Evolutionary conservation across 2,888 invertebrate genomes (phyloP).

Genomic region (Rotaria macrura): DNA sequence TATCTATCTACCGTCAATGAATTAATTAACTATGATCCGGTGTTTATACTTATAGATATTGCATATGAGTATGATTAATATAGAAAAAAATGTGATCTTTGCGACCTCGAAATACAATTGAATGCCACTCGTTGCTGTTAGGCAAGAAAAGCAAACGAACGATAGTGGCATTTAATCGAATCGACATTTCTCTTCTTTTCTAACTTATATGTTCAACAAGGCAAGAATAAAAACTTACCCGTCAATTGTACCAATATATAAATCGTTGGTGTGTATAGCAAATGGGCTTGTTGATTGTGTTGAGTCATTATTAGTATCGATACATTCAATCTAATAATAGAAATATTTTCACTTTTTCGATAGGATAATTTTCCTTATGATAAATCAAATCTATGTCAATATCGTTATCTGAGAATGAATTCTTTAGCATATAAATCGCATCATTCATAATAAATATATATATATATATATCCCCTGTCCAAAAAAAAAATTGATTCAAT

Average conservation of each 20-base stretch:
- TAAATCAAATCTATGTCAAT: no score
- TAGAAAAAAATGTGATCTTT: slow-evolving; percentile 4
- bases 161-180: not conserved
- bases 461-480: no score
- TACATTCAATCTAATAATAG: not conserved
- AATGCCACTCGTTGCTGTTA: not conserved
- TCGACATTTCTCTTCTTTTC: not conserved
- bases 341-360: not conserved
- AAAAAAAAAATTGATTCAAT: no score
- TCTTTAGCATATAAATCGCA: no score
- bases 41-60: not conserved
- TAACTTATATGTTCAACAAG: not conserved
- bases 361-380: no score
- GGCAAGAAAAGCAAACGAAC: slow-evolving; percentile 2
- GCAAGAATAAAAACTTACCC: not conserved
- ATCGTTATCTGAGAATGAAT: no score
- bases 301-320: not conserved
- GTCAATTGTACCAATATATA: not conserved
- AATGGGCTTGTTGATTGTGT: not conserved
- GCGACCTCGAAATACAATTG: not conserved
- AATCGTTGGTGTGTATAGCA: not conserved
- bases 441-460: no score
- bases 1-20: not conserved
- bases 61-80: not conserved
- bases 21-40: not conserved